Conservation (phyloP, 1,140 invertebrate species). For the Mizuhopecten yessoensis region DNA sequence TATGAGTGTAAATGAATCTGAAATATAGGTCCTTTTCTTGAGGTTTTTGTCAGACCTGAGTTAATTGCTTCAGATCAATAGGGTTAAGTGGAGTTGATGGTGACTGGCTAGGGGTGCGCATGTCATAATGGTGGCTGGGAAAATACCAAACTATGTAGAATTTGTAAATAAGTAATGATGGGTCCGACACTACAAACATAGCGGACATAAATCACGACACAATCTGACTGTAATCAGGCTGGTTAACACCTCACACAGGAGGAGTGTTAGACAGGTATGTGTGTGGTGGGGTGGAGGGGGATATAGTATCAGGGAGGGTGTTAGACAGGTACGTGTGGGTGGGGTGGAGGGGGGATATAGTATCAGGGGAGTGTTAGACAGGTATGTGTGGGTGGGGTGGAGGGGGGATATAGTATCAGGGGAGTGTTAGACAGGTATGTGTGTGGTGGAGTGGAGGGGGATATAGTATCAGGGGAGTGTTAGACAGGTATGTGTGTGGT, state of each 20-base stretch:
- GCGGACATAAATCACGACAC: not conserved
- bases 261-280: not conserved
- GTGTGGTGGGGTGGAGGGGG: too few species aligned
- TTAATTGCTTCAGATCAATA: not conserved
- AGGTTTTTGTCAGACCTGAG: not conserved
- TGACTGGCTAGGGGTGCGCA: not conserved
- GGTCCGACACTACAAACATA: not conserved
- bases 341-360: too few species aligned
- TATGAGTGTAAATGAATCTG: too few species aligned
- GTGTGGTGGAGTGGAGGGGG: not conserved
- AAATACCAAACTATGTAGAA: constrained; percentile 29
- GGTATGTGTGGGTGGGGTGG: too few species aligned
- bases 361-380: too few species aligned
- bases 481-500: not conserved
- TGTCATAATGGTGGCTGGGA: not conserved
- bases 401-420: too few species aligned
- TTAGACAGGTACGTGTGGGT: not conserved
- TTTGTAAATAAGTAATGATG: not conserved
- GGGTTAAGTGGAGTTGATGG: not conserved
- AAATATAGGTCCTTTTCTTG: not conserved
- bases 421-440: not conserved
- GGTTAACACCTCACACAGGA: not conserved
- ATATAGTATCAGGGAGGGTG: not conserved
- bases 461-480: not conserved
- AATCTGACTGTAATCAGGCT: constrained; percentile 1